Conservation (phyloP, 2,113 vertebrate species). For the Struthio camelus region DNA sequence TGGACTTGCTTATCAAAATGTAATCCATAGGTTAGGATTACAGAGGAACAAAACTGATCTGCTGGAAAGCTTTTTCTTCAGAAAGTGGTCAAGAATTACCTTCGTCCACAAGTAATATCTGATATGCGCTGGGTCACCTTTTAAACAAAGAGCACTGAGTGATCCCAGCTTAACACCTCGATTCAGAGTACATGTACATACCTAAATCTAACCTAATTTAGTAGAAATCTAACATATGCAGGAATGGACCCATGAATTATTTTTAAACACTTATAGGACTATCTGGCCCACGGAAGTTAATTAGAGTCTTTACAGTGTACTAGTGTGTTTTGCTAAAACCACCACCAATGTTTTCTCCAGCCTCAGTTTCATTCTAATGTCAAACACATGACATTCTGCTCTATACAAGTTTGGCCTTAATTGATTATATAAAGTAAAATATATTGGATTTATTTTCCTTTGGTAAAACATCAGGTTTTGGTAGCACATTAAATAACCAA, state of each 20-base stretch:
- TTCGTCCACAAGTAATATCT: neutral
- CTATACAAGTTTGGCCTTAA: neutral
- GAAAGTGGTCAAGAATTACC: neutral
- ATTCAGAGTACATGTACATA: neutral
- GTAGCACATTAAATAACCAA: neutral
- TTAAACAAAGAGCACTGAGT: neutral
- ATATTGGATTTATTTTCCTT: neutral
- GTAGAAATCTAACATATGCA: neutral
- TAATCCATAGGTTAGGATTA: neutral
- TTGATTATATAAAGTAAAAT: neutral
- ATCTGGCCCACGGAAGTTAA: neutral
- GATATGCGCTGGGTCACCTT: neutral
- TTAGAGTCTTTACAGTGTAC: neutral
- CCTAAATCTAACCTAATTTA: neutral
- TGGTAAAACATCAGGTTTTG: neutral
- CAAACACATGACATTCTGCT: neutral
- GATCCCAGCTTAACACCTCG: neutral
- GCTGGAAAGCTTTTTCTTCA: neutral
- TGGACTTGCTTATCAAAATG: neutral
- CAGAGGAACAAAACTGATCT: neutral
- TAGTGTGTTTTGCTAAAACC: neutral
- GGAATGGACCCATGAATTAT: neutral
- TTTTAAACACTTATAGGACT: neutral
- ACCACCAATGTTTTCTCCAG: neutral
- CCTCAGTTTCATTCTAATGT: neutral